Evolutionary conservation across 2,888 invertebrate species (phyloP), one percentile per base, ranked within the genome.

Genomic region (Drosophila suboccidentalis): DNA sequence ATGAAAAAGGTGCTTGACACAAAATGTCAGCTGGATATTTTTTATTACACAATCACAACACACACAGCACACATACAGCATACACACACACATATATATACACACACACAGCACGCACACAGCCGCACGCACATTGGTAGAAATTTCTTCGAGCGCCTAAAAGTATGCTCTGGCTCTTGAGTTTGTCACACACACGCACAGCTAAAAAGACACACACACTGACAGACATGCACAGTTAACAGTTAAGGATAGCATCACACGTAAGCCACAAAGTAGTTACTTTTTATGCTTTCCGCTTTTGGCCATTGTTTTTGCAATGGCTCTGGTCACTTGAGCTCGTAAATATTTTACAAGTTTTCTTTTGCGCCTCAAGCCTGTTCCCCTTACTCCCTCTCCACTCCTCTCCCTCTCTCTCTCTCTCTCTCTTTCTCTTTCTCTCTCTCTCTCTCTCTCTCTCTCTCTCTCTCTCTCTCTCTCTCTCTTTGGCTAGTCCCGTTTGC

Each of bases 1-100:
- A 87, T 87, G 87, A 89, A 89, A 89, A 89, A 88, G 89, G 84
- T 86, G 82, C 89, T 89, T 89, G 89, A 89, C 89, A 89, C 86
- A 87, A 89, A 89, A 87, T 89, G 87, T 89, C 87, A 87, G 86
- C 86, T 88, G 87, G 86, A 87, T 82, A 89, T 84, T 87, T 87
- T 89, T 87, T 89, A 87, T 89, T 89, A 80, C 79, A 82, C 86
- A 87, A 88, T 82, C 84, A 85, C 88, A 79, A 80, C 84, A 80
- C 63, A 53, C 32, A 57, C 38, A 59, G 39, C 62, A 49, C 41
- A 50, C 26, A 54, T 51, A 22, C 22, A 22, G n/a, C 38, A 59
- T 41, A 22, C 57, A 41, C 50, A 44, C 36, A 44, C 54, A 22
- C 22, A 3, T n/a, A n/a, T n/a, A n/a, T n/a, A 19, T 19, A 19